These are phyloP conservation scores for Mythimna loreyi DNA, from an alignment of 2,888 invertebrate species.

Conservation along the genomic window DNA sequence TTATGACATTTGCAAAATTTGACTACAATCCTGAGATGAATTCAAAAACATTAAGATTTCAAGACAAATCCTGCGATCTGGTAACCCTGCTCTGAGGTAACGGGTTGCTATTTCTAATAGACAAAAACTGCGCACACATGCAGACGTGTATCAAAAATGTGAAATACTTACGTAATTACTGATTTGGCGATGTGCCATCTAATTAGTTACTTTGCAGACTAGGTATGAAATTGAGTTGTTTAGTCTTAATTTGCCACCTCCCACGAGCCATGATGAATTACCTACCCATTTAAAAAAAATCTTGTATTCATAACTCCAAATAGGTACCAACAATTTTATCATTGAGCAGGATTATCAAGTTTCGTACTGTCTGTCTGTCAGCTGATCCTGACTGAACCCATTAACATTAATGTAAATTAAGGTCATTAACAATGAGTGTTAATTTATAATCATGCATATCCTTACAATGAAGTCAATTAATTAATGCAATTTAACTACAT, in stretches of 20 bases:
- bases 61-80: too few relatives aligned
- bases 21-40: too few relatives aligned
- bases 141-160: constrained; percentile 2
- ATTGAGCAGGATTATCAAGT: background rate
- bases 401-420: constrained; percentile 18
- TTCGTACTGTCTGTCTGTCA: background rate
- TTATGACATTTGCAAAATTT: too few relatives aligned
- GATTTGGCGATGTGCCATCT: constrained; percentile 42
- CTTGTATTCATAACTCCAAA: too few relatives aligned
- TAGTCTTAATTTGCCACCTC: background rate
- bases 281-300: too few relatives aligned
- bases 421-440: constrained; percentile 9
- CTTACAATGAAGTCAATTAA: constrained; percentile 24
- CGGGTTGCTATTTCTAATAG: background rate
- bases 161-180: constrained; percentile 21
- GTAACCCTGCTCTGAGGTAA: too few relatives aligned
- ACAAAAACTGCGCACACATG: background rate
- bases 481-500: constrained; percentile 28
- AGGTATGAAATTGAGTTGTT: constrained; percentile 33
- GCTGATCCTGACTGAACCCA: constrained; percentile 1
- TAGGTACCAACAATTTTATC: background rate
- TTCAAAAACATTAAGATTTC: too few relatives aligned
- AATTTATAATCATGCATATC: constrained; percentile 2
- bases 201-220: constrained; percentile 33
- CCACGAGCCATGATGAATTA: background rate